phyloP scores from a whole-genome alignment of 2,113 vertebrate genomes.

The Trochalopteron elliotii region DNA sequence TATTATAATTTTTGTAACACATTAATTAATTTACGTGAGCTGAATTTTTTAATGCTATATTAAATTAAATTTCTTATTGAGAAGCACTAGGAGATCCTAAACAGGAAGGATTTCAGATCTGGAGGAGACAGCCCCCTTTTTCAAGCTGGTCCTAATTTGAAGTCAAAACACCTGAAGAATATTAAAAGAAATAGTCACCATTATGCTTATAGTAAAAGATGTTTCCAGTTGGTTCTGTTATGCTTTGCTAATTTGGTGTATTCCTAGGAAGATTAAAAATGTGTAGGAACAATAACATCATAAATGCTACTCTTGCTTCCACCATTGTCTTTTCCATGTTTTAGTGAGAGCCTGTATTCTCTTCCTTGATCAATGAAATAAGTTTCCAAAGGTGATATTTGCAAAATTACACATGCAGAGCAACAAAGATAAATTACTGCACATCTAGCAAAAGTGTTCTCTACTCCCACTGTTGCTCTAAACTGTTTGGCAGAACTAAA shows the following conservation, averaged over 20 bases:
- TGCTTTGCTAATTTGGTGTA: background rate
- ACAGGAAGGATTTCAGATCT: background rate
- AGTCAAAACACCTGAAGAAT: background rate
- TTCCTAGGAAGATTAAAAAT: background rate
- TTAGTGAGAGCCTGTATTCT: background rate
- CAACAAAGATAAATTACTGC: background rate
- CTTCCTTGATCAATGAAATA: background rate
- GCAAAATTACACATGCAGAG: background rate
- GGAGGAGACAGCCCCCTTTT: background rate
- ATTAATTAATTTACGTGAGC: background rate
- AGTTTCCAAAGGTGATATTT: constrained; percentile 19
- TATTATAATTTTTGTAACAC: background rate
- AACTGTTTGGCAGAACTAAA: constrained; percentile 14
- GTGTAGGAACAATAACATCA: background rate
- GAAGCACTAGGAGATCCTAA: background rate
- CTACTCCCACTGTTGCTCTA: background rate
- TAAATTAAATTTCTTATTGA: background rate
- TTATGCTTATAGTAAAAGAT: background rate
- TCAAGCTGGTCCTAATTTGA: background rate
- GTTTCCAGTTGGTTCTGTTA: background rate
- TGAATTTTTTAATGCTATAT: background rate
- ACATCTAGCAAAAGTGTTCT: background rate
- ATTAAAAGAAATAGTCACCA: background rate
- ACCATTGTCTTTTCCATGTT: background rate
- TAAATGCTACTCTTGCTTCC: background rate